These are phyloP conservation scores for Echeneis naucrates DNA, from an alignment of 2,797 vertebrate species.

Conservation along the genomic window DNA sequence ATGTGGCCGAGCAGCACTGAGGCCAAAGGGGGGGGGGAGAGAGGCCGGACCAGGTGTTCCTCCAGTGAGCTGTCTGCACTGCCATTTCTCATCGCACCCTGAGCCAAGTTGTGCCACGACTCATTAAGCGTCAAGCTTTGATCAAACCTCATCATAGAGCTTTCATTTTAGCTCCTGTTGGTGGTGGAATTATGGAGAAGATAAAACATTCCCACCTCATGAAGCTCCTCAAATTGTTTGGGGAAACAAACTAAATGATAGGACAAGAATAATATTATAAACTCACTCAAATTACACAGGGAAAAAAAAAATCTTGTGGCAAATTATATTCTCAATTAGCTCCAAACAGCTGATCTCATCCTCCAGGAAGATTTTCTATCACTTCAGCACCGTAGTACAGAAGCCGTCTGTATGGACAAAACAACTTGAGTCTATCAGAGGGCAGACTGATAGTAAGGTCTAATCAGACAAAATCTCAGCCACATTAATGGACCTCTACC, in stretches of 20 bases:
- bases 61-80: constrained; percentile 55
- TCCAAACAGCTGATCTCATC: constrained; percentile 39
- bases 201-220: constrained; percentile 22
- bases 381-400: constrained; percentile 39
- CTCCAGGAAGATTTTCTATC: constrained; percentile 41
- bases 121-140: constrained; percentile 61
- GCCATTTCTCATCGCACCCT: constrained; percentile 58
- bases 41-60: constrained; percentile 68
- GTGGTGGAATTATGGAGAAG: constrained; percentile 31
- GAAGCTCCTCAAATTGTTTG: constrained; percentile 19
- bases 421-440: constrained; percentile 47
- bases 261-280: background rate
- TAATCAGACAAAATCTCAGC: constrained; percentile 51
- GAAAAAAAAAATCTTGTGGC: background rate
- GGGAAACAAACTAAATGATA: background rate
- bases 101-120: constrained; percentile 50
- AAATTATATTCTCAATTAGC: constrained; percentile 55
- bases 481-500: constrained; percentile 58
- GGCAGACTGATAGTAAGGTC: constrained; percentile 41
- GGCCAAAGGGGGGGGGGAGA: background rate
- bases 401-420: constrained; percentile 43
- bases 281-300: background rate
- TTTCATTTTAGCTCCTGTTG: constrained; percentile 41
- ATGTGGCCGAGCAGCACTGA: constrained; percentile 50
- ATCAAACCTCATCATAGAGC: constrained; percentile 67